These are phyloP conservation scores for Euphydryas editha DNA, from an alignment of 2,888 invertebrate genomes.

Conservation along the genomic window DNA sequence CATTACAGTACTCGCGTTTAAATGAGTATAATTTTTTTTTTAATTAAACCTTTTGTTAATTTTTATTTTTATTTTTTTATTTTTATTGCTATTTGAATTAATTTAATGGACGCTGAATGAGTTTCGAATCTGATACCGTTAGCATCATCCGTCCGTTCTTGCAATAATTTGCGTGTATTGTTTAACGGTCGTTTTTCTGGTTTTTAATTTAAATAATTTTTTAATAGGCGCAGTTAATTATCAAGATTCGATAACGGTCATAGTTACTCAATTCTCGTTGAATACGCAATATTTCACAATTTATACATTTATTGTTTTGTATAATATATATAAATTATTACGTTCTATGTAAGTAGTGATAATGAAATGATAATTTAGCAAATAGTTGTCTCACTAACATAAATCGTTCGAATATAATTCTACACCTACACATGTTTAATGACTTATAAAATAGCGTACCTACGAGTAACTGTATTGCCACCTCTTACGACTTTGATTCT, in stretches of 20 bases:
- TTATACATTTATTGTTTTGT: not conserved
- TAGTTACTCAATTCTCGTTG: not conserved
- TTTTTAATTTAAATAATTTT: conserved; percentile 1
- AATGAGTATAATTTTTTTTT: not conserved
- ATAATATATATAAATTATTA: not conserved
- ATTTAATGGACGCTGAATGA: conserved; percentile 6
- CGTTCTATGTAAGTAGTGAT: not conserved
- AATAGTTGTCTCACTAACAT: not conserved
- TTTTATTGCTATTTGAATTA: conserved; percentile 1
- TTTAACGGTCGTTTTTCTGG: conserved; percentile 2
- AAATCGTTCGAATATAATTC: not conserved
- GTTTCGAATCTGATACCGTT: conserved; percentile 15
- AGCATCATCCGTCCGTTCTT: conserved; percentile 8
- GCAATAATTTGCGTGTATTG: conserved; percentile 16
- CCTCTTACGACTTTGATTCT: conserved; percentile 3
- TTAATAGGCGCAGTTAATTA: not conserved
- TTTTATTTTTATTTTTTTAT: not conserved
- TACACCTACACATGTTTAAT: not conserved
- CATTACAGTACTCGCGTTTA: not conserved
- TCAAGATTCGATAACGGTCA: not conserved
- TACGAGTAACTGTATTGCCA: not conserved
- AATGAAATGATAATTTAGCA: not conserved
- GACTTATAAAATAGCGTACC: not conserved
- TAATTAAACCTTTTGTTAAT: not conserved
- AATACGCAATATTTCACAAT: not conserved